Evolutionary conservation across 2,888 invertebrate species (phyloP).

Genomic region (Zhuqinia jingwanae): DNA sequence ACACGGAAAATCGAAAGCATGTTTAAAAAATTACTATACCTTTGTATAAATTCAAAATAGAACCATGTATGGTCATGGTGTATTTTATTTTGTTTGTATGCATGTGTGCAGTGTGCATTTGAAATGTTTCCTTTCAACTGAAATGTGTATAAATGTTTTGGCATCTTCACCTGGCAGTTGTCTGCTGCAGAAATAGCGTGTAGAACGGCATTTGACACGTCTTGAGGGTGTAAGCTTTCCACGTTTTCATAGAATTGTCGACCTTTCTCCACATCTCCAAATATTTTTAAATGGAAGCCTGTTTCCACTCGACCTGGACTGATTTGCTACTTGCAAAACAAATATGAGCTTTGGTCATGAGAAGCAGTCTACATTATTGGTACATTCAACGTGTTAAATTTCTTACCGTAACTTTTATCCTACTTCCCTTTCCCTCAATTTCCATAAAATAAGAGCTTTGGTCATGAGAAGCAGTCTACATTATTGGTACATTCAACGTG

Average conservation of each 20-base stretch:
- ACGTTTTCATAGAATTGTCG: constrained; percentile 80
- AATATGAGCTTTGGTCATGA: no score
- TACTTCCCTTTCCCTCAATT: constrained; percentile 81
- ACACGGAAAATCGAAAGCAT: neutral
- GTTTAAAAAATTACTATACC: neutral
- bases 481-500: no score
- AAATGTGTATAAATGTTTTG: neutral
- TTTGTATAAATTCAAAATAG: neutral
- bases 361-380: no score
- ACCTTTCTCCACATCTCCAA: constrained; percentile 79
- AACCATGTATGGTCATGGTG: no score
- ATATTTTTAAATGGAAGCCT: constrained; percentile 72
- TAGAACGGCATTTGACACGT: constrained; percentile 85
- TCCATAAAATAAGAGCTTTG: no score
- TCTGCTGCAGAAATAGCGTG: constrained; percentile 85
- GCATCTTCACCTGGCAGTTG: constrained; percentile 83
- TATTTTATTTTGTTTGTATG: no score
- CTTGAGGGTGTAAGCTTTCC: constrained; percentile 83
- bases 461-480: constrained; percentile 6
- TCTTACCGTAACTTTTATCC: constrained; percentile 80
- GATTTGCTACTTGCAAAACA: no score
- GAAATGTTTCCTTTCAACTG: no score
- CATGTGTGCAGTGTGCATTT: no score
- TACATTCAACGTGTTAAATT: neutral
- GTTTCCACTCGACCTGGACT: constrained; percentile 78